Evolutionary conservation across 2,888 invertebrate genomes (phyloP).

Genomic region (Lissocephala sabroskyi): DNA sequence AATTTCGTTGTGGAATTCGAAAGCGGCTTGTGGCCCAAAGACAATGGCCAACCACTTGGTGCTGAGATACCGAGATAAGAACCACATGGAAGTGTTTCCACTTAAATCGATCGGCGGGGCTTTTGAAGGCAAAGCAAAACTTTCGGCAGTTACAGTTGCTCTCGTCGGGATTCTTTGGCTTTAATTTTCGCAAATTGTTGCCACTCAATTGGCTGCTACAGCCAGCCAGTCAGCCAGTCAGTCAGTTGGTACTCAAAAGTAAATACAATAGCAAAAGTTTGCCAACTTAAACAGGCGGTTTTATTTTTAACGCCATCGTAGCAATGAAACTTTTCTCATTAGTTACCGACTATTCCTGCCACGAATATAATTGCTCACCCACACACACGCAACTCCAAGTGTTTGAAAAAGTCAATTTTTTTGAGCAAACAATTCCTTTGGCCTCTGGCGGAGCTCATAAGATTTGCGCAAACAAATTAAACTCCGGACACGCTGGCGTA

Average conservation of each 20-base stretch:
- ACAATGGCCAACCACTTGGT: too few relatives aligned
- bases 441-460: slow-evolving; percentile 9
- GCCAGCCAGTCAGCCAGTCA: too few relatives aligned
- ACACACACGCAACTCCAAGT: slow-evolving; percentile 1
- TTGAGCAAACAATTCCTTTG: slow-evolving; percentile 1
- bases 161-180: too few relatives aligned
- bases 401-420: slow-evolving; percentile 35
- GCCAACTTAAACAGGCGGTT: slow-evolving; percentile 20
- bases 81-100: too few relatives aligned
- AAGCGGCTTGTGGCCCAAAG: too few relatives aligned
- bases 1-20: too few relatives aligned
- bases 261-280: background rate
- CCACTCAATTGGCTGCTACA: too few relatives aligned
- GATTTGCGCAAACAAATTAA: slow-evolving; percentile 60
- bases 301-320: slow-evolving; percentile 35
- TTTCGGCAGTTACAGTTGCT: too few relatives aligned
- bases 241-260: background rate
- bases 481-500: slow-evolving; percentile 18
- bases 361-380: slow-evolving; percentile 48
- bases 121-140: too few relatives aligned
- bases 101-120: too few relatives aligned
- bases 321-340: slow-evolving; percentile 52
- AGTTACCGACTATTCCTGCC: slow-evolving; percentile 56
- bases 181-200: too few relatives aligned
- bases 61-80: too few relatives aligned